Conservation (phyloP, 2,797 vertebrate genomes). For the Hapalemur alaotrensis region DNA sequence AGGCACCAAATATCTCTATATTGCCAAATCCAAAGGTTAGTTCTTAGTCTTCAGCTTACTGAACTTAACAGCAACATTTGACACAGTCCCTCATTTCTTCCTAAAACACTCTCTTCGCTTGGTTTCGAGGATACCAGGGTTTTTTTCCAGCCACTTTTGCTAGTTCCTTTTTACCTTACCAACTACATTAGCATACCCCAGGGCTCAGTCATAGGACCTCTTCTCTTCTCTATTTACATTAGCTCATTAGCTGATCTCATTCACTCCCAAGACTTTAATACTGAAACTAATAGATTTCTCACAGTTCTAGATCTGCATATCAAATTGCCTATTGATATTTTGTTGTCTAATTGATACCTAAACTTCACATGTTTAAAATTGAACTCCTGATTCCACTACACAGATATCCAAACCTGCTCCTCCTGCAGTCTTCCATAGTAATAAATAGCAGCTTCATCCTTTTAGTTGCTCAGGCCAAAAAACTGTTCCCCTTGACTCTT, state of each 20-base stretch:
- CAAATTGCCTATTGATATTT: background rate
- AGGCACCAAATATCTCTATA: background rate
- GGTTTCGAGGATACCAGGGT: background rate
- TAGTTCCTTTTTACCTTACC: background rate
- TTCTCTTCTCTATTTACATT: background rate
- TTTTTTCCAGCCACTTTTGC: background rate
- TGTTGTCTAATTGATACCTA: background rate
- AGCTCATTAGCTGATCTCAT: background rate
- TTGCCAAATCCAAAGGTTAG: background rate
- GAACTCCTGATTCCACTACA: background rate
- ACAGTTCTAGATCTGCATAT: background rate
- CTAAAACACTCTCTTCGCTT: background rate
- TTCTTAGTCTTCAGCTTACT: background rate
- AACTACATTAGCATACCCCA: background rate
- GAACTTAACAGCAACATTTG: background rate
- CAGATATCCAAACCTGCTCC: background rate
- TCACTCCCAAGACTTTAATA: background rate
- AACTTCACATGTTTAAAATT: background rate
- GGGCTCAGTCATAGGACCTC: background rate
- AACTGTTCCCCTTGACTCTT: background rate
- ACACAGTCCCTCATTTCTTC: background rate
- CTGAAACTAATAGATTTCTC: background rate
- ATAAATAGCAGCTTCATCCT: slow-evolving; percentile 8
- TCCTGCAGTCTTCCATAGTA: background rate
- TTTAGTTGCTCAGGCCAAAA: slow-evolving; percentile 20